phyloP scores from a whole-genome alignment of 1,140 invertebrate genomes.

The Delia radicum region DNA sequence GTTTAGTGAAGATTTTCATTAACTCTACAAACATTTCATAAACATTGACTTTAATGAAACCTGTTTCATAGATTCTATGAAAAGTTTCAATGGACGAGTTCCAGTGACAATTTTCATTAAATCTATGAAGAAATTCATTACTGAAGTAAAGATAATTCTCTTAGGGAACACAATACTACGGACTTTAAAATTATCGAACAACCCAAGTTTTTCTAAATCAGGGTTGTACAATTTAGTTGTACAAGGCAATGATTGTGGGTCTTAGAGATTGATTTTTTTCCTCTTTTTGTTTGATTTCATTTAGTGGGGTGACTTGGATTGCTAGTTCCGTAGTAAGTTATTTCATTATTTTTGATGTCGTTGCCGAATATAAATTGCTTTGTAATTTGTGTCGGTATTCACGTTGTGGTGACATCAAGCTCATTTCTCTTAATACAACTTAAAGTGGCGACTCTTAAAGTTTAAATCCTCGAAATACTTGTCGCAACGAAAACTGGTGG shows the following conservation, averaged over 20 bases:
- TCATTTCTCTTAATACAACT: conserved; percentile 11
- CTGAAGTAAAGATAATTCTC: too few relatives aligned
- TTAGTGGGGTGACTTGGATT: neutral
- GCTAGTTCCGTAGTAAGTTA: too few relatives aligned
- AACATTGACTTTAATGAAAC: too few relatives aligned
- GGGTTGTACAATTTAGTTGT: neutral
- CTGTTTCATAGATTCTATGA: too few relatives aligned
- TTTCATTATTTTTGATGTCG: neutral
- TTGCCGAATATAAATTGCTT: conserved; percentile 9
- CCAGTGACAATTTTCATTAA: too few relatives aligned
- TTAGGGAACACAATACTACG: too few relatives aligned
- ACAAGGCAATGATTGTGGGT: conserved; percentile 3
- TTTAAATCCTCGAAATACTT: neutral
- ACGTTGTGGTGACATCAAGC: neutral
- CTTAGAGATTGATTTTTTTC: conserved; percentile 12
- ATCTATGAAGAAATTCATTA: too few relatives aligned
- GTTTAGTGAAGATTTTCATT: too few relatives aligned
- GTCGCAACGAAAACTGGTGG: neutral
- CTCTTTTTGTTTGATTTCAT: neutral
- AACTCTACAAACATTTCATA: too few relatives aligned
- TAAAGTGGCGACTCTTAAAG: conserved; percentile 7
- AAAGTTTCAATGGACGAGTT: too few relatives aligned
- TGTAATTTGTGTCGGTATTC: conserved; percentile 19
- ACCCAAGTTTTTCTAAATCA: too few relatives aligned
- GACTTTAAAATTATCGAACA: too few relatives aligned